Base-by-base conservation (phyloP, 1,140 invertebrate species). In the Notospermus geniculatus region DNA sequence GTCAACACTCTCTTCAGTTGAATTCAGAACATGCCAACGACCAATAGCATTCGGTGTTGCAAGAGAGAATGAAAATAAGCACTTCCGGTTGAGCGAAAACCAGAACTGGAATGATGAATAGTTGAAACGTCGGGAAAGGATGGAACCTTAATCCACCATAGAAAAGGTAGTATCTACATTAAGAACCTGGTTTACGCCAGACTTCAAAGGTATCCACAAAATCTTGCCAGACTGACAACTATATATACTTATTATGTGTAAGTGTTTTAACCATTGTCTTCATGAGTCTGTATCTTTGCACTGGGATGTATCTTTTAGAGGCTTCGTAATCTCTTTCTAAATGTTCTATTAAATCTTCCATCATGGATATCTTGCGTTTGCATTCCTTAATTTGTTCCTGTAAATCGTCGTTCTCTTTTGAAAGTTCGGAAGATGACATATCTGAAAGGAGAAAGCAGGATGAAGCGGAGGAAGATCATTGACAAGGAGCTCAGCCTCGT, bases 381-480 rank as follows among this genome's bases (percentile, higher is more conserved):
- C 67, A 62, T 22, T 74, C 70, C 43, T 69, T 63, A 2, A 73
- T 68, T 59, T 76, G 72, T 19, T 64, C 66, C 30, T 63, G 63
- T 43, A 75, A 57, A 13, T 65, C 59, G 25, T 68, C 56, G 57
- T 72, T 74, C 54, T 74, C 72, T 19, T 62, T 54, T 50, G 43
- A 61, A 13, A 76, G 60, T n/a, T 75, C 73, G 41, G 74, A 64
- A 54, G 65, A 67, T 27, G 66, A 69, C 67, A 76, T 67, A 46
- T 68, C 74, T 76, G 66, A 52, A 75, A 69, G 9, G 19, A 55
- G 52, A 29, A 58, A 39, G 39, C n/a, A 13, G 39, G 46, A 7
- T 7, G 25, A 50, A 50, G 15, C 15, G 4, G 32, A 15, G 4
- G 32, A 36, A 36, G 15, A 36, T 36, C 5, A 36, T 15, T 15